Percentiles rank a stretch among this genome's conserved stretches.
phyloP scores from a whole-genome alignment of 1,140 invertebrate species.

The Ips typographus region DNA sequence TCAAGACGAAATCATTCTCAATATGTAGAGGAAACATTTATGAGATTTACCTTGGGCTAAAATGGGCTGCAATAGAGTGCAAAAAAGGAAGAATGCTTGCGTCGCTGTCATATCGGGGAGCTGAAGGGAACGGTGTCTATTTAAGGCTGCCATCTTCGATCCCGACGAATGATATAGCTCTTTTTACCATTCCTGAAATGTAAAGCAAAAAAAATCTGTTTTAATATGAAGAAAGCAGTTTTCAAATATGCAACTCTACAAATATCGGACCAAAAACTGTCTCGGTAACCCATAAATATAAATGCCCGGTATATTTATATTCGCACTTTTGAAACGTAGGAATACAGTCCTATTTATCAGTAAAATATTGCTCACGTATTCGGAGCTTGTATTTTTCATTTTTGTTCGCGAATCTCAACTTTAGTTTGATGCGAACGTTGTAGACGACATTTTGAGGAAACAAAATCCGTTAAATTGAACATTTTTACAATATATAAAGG shows the following conservation, averaged over 20 bases:
- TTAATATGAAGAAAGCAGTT: not conserved
- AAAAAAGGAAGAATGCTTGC: slow-evolving; percentile 47
- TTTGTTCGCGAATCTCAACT: slow-evolving; percentile 10
- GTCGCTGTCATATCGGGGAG: slow-evolving; percentile 46
- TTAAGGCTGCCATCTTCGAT: slow-evolving; percentile 44
- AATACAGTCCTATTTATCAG: slow-evolving; percentile 25
- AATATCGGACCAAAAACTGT: too few species aligned
- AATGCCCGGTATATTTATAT: too few species aligned
- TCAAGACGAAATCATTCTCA: slow-evolving; percentile 30
- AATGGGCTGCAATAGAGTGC: slow-evolving; percentile 46
- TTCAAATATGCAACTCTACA: too few species aligned
- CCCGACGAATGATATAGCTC: slow-evolving; percentile 35
- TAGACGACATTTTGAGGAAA: slow-evolving; percentile 8
- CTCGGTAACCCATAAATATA: too few species aligned
- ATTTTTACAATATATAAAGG: slow-evolving; percentile 19
- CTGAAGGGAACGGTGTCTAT: slow-evolving; percentile 43
- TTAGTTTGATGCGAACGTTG: slow-evolving; percentile 17
- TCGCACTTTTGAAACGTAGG: slow-evolving; percentile 15
- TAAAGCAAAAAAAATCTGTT: slow-evolving; percentile 4
- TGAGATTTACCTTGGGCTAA: slow-evolving; percentile 43
- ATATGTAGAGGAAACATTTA: slow-evolving; percentile 38
- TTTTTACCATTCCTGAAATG: slow-evolving; percentile 31
- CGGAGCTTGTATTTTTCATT: slow-evolving; percentile 16
- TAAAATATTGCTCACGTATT: slow-evolving; percentile 27
- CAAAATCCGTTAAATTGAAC: slow-evolving; percentile 28